These are phyloP conservation scores for Apis cerana DNA, from an alignment of 1,140 invertebrate species.

Conservation along the genomic window DNA sequence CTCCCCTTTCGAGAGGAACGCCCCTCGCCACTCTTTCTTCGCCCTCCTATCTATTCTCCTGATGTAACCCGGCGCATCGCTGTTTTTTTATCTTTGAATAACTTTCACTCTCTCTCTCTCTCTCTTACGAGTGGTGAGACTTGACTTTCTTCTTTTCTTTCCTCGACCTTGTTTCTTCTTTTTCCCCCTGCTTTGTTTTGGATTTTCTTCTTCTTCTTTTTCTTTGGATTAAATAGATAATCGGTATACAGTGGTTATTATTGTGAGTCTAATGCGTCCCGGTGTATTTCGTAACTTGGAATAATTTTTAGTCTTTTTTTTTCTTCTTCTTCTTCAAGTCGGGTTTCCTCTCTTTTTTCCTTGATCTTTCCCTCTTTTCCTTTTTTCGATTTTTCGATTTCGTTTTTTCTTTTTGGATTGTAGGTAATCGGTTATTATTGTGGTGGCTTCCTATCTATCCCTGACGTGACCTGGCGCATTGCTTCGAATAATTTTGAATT, in stretches of 20 bases:
- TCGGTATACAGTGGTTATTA: no score
- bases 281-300: no score
- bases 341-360: no score
- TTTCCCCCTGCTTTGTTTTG: background rate
- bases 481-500: slow-evolving; percentile 21
- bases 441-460: slow-evolving; percentile 5
- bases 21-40: slow-evolving; percentile 17
- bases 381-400: no score
- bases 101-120: background rate
- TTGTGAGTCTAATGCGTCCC: no score
- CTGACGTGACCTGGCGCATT: slow-evolving; percentile 49
- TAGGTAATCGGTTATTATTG: no score
- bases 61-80: slow-evolving; percentile 47
- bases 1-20: slow-evolving; percentile 15
- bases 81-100: slow-evolving; percentile 45
- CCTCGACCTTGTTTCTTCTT: background rate
- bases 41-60: slow-evolving; percentile 25
- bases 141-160: background rate
- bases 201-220: no score
- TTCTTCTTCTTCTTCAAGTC: no score
- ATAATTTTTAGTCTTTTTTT: no score
- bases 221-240: no score
- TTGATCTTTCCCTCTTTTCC: no score
- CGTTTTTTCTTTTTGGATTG: no score
- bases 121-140: background rate